Evolutionary conservation across 1,140 invertebrate genomes (phyloP), one percentile per base, ranked within the genome.

Genomic region (Rhopalosiphum padi): DNA sequence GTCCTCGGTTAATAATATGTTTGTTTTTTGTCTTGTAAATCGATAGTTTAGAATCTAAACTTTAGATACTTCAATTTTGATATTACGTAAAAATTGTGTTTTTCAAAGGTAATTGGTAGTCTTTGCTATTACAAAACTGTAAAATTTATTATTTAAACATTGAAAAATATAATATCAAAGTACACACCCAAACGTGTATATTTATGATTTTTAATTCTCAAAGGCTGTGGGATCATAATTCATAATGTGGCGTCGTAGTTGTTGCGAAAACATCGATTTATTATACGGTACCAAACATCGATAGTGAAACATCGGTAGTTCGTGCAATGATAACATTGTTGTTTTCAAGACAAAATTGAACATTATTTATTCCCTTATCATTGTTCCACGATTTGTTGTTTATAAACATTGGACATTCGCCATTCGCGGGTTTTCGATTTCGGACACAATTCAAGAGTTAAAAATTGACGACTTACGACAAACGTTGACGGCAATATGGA

Each of bases 401-500:
- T 91, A 77, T 77, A 91, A 91, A 91, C 90, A 91, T 77, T 77
- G 55, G 8, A 35, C 5, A 37, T 89, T 89, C 51, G 9, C 21
- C 21, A 37, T 89, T 89, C 88, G 48, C 87, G 87, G 87, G 51
- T 55, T 89, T 55, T 89, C 35, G 9, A 25, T 53, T 89, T 37
- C 4, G 22, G 21, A 55, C 23, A 9, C 87, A 22, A 55, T 89
- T 55, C 23, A 2, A 6, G 15, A 48, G 4, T 77, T 21, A 77
- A 77, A 77, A 11, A 68, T 30, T 68, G 60, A 68, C 60, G 9
- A 5, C 9, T 37, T 37, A 53, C 21, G 7, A 9, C 22, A 37
- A 22, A 37, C 48, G 7, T 25, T 41, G 3, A 22, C 87, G 23
- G 1, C 41, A 46, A 60, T 53, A 91, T 94, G 94, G 94, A 94